Base-by-base conservation (phyloP, 2,113 vertebrate genomes). In the Calidris pugnax region DNA sequence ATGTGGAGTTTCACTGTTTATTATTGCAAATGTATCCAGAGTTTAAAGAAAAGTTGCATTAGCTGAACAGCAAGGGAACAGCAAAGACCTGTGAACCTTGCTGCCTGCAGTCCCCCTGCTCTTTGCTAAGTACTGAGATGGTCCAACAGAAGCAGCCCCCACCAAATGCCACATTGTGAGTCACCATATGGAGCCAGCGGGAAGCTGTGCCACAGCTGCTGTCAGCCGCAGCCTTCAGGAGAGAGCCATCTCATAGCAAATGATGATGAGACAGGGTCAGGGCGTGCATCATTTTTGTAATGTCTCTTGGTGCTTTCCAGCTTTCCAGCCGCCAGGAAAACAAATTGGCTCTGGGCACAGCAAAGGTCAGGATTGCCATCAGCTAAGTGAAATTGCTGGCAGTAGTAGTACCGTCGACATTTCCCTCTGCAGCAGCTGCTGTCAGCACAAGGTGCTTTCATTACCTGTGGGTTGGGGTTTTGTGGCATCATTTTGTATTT, bases 331-430 rank as follows among this genome's bases (percentile, higher is more conserved):
- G 85, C 51, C 85, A 78, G 82, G 80, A 94, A 96, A 97, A 95
- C 96, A 97, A 95, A 97, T 96, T 95, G 85, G 87, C 35, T 75
- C 72, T 30, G 26, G 93, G 85, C 74, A 57, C 77, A 68, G 94
- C 47, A 96, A 95, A 97, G 97, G 92, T 95, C 93, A 95, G 83
- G 62, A 43, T 6, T 94, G 95, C 95, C 91, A 93, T 95, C 87
- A 97, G 95, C 91, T 94, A 75, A 78, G 85, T 0, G 2, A 72
- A 69, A 91, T 92, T 2, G 2, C 89, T 92, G 84, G 56, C 3
- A 0, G 68, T 95, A 83, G 88, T 87, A 62, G 85, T 24, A 28
- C 64, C 6, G 6, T 87, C 22, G 35, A 89, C 95, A 95, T 95
- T 95, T 96, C 51, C 79, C 71, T 82, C 63, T 35, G 69, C 91